Percentiles rank a stretch among this genome's conserved stretches.
Evolutionary conservation across 1,140 invertebrate genomes (phyloP).

Genomic region (Hermatobates lingyangjiaoensis): DNA sequence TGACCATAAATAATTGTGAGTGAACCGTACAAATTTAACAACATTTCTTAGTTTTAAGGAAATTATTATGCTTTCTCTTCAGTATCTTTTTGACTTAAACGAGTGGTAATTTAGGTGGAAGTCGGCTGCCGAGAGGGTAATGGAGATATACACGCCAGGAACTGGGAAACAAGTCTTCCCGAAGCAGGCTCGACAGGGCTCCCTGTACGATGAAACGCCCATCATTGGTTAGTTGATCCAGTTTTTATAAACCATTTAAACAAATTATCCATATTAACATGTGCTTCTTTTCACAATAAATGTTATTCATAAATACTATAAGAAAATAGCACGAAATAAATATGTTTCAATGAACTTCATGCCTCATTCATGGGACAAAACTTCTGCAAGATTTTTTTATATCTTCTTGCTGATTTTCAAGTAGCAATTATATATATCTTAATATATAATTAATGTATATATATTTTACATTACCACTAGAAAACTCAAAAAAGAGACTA

Average conservation of each 20-base stretch:
- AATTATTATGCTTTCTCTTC: no score
- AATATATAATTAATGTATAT: no score
- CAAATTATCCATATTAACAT: neutral
- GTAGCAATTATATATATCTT: no score
- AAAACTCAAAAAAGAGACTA: no score
- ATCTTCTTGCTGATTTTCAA: no score
- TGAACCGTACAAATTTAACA: no score
- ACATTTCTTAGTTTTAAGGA: no score
- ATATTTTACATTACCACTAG: no score
- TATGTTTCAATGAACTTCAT: neutral
- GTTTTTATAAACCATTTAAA: neutral
- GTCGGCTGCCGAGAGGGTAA: conserved; percentile 35
- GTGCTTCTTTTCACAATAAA: neutral
- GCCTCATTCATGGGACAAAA: neutral
- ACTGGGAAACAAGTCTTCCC: conserved; percentile 28
- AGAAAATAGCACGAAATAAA: neutral
- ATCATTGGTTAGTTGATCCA: conserved; percentile 26
- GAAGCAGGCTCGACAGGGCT: conserved; percentile 29
- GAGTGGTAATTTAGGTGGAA: conserved; percentile 32
- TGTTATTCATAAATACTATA: neutral
- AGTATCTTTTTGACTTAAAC: no score
- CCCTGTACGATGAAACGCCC: conserved; percentile 39
- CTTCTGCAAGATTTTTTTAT: neutral
- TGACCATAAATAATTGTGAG: no score
- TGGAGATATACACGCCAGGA: conserved; percentile 35